phyloP scores from a whole-genome alignment of 2,797 vertebrate genomes.

The Buceros bicornis region DNA sequence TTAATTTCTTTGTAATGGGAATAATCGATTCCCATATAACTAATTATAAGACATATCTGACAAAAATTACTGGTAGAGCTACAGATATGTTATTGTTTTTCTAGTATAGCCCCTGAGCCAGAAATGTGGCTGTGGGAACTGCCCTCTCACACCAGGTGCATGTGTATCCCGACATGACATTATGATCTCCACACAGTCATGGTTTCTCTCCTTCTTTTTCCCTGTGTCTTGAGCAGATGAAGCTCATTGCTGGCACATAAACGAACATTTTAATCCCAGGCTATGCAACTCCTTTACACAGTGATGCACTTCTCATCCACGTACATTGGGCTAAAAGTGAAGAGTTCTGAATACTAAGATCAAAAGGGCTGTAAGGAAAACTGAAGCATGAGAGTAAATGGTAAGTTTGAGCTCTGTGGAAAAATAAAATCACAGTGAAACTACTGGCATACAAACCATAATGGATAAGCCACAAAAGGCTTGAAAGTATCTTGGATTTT shows the following conservation, averaged over 20 bases:
- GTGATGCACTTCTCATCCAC: neutral
- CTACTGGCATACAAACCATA: neutral
- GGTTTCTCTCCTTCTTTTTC: neutral
- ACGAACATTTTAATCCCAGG: neutral
- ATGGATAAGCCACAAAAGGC: neutral
- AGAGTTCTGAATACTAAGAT: neutral
- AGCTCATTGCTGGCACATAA: neutral
- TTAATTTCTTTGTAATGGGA: neutral
- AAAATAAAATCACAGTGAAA: neutral
- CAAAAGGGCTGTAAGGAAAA: neutral
- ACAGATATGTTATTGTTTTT: neutral
- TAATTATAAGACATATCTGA: neutral
- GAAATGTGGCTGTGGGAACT: neutral
- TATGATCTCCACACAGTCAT: neutral
- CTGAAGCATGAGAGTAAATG: neutral
- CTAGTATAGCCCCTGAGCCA: neutral
- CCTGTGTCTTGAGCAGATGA: neutral
- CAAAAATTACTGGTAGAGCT: neutral
- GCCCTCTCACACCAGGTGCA: accelerated
- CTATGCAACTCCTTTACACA: neutral
- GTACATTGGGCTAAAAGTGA: neutral
- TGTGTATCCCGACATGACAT: accelerated
- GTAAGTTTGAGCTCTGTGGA: neutral
- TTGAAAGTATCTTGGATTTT: neutral
- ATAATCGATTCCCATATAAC: neutral